Base-by-base conservation (phyloP, 1,140 invertebrate genomes). In the Drosophila ambigua region DNA sequence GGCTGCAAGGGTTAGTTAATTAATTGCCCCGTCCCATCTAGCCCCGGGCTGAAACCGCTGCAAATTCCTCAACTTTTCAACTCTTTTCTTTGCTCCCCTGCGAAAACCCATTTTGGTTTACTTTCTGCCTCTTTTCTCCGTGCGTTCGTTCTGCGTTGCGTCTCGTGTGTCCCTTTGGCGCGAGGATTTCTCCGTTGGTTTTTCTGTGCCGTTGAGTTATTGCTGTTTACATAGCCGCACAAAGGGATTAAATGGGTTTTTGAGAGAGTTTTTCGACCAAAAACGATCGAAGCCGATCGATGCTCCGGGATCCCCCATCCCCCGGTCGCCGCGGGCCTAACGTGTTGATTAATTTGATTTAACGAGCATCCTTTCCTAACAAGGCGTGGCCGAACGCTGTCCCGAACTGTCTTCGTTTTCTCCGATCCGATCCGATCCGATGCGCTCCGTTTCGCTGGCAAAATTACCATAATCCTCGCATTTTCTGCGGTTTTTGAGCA, bases 181-280 rank as follows among this genome's bases (percentile, higher is more conserved):
- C 35, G 35, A 28, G 55, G 61, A 72, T 53, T 51, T 57, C 60
- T 76, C 45, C 61, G 35, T 8, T 20, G 45, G 31, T 44, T 72
- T 71, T 24, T 55, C 52, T 52, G 39, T 46, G 41, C 55, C 58
- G 51, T 35, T 55, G 76, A 83, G 72, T 68, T 85, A 80, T 83
- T 31, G 82, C 69, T 85, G 81, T 85, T 87, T 85, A 87, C 78
- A 87, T 75, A 85, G 82, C 82, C 83, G 50, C 74, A 85, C 81
- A 85, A 87, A 87, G 66, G 82, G 81, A 85, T 85, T 85, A 85
- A 85, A 87, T 87, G 82, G 55, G 74, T 66, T 83, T 82, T 82
- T 78, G 63, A 82, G 77, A 59, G 63, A 81, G 55, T 69, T 62
- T 62, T 50, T 4, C 46, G 16, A 20, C 5, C n/a, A 39, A 50